Conservation (phyloP, 1,140 invertebrate genomes). For the Kradibia gibbosae region DNA sequence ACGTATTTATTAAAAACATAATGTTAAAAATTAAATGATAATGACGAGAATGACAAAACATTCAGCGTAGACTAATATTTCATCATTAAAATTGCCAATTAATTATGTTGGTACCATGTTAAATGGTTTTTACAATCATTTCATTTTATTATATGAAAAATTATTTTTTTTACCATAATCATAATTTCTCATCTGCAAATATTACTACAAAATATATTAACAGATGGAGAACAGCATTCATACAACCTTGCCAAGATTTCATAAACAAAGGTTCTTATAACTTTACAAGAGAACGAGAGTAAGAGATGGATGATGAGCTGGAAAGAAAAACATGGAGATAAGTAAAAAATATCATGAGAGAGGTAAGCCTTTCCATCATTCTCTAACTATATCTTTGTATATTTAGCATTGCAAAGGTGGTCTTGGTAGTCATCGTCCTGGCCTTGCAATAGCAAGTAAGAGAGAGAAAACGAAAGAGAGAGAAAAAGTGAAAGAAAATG, state of each 20-base stretch:
- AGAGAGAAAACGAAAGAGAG: neutral
- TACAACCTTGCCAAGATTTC: neutral
- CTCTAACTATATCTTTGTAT: slow-evolving; percentile 22
- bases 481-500: neutral
- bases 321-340: neutral
- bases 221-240: too few species aligned
- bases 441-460: neutral
- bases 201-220: neutral
- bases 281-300: neutral
- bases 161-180: neutral
- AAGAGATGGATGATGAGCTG: neutral
- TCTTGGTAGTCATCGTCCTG: slow-evolving; percentile 2
- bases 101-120: too few species aligned
- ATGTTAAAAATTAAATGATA: too few species aligned
- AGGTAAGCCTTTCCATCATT: slow-evolving; percentile 3
- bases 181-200: neutral
- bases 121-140: too few species aligned
- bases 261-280: neutral
- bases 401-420: slow-evolving; percentile 44
- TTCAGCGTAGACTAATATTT: too few species aligned
- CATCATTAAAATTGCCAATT: too few species aligned
- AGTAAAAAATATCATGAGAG: neutral
- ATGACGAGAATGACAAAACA: too few species aligned
- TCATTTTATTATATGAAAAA: too few species aligned
- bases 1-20: too few species aligned